Evolutionary conservation across 2,888 invertebrate genomes (phyloP).

Genomic region (Stenchaetothrips biformis): DNA sequence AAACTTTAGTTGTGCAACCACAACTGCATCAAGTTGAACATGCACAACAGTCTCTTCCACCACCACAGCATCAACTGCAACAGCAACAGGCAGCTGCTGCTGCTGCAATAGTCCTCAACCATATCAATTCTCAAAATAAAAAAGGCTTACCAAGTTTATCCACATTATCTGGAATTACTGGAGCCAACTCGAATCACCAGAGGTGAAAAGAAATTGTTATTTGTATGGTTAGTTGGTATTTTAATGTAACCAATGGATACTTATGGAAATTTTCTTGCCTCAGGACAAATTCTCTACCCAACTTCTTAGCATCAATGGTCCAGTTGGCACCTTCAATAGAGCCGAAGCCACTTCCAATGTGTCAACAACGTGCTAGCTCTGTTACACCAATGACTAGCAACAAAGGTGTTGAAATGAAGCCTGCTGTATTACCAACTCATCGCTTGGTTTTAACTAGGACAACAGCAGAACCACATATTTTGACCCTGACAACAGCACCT

Average conservation of each 20-base stretch:
- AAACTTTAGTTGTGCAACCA: not conserved
- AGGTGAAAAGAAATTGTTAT: not conserved
- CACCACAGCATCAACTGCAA: slow-evolving; percentile 33
- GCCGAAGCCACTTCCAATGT: slow-evolving; percentile 43
- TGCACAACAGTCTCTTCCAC: not conserved
- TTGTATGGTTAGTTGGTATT: not conserved
- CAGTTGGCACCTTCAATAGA: slow-evolving; percentile 39
- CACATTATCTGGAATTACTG: not conserved
- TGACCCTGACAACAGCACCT: not conserved
- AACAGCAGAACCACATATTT: slow-evolving; percentile 1
- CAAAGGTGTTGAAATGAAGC: slow-evolving; percentile 46
- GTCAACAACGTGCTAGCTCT: slow-evolving; percentile 40
- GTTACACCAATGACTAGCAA: slow-evolving; percentile 39
- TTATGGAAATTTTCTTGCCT: slow-evolving; percentile 26
- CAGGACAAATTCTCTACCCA: slow-evolving; percentile 55
- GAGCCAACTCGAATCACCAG: slow-evolving; percentile 4
- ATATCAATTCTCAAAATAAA: slow-evolving; percentile 46
- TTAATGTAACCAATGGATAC: not conserved
- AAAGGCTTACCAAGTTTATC: not conserved
- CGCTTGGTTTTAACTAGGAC: not conserved
- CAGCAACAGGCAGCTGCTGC: slow-evolving; percentile 45
- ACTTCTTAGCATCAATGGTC: slow-evolving; percentile 51
- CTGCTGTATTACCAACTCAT: slow-evolving; percentile 38
- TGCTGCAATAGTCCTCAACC: slow-evolving; percentile 50
- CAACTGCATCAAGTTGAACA: slow-evolving; percentile 19